Evolutionary conservation across 2,797 vertebrate species (phyloP), one percentile per base, ranked within the genome.

Genomic region (Salarias fasciatus): DNA sequence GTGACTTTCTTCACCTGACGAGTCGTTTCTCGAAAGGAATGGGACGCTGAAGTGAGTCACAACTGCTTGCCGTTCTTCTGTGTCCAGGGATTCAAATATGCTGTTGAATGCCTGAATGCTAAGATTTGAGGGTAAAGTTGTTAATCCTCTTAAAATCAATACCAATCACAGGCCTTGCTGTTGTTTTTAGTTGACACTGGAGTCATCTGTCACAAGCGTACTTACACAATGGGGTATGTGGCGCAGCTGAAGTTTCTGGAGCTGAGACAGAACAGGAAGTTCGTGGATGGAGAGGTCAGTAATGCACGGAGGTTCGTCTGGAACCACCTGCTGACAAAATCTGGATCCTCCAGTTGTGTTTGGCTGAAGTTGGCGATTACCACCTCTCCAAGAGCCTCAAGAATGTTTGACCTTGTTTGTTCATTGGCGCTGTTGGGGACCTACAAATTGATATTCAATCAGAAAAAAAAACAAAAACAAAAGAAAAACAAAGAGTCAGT

Each of bases 201-300:
- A 55, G 48, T 29, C 56, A 30, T 0, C 33, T 43, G 37, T 44
- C 28, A n/a, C 10, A 31, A 2, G 13, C 15, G 33, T 49, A 47
- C 86, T 77, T 83, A 87, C 86, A 84, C 73, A 43, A 44, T 63
- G 42, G 70, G 79, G 67, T 80, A 85, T 2, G 63, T 72, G 1
- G 49, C 7, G 59, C 85, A 87, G 62, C 78, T 86, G 78, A 87
- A 83, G 63, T 75, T 60, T 40, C 64, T 83, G 45, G 68, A 18
- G 64, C 78, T 75, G 0, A 86, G 69, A 48, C 77, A 77, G 37
- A 59, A 74, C 0, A 88, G 74, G 59, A 89, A 82, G 35, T 80
- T 76, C 28, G 4, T 3, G 1, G 77, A 83, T 42, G 75, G 41
- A 28, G 72, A 72, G 53, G 79, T 43, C 55, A 84, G 61, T 49